Evolutionary conservation across 2,888 invertebrate species (phyloP).

Genomic region (Drosophila multiciliata): DNA sequence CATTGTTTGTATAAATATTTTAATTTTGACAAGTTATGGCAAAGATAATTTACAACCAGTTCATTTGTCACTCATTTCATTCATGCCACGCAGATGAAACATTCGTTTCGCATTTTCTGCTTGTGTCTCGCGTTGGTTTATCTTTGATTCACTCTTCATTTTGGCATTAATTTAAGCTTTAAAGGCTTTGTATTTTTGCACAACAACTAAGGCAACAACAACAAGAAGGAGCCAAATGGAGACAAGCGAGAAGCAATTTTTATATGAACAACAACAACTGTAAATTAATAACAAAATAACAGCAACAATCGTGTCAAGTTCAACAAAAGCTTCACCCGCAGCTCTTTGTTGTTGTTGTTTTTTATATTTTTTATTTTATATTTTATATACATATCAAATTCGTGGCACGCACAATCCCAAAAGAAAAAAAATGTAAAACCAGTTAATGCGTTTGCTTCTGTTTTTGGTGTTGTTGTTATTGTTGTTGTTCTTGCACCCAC

Average conservation of each 20-base stretch:
- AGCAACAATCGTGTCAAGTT: slow-evolving; percentile 73
- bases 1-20: not conserved
- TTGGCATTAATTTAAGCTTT: slow-evolving; percentile 60
- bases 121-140: slow-evolving; percentile 15
- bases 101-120: slow-evolving; percentile 16
- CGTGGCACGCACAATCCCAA: slow-evolving; percentile 63
- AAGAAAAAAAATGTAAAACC: slow-evolving; percentile 53
- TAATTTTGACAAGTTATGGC: not conserved
- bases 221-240: slow-evolving; percentile 3
- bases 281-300: slow-evolving; percentile 27
- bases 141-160: slow-evolving; percentile 19
- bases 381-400: slow-evolving; percentile 49
- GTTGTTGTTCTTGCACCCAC: slow-evolving; percentile 63
- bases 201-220: slow-evolving; percentile 51
- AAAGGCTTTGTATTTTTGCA: slow-evolving; percentile 68
- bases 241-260: slow-evolving; percentile 46
- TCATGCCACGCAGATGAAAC: slow-evolving; percentile 14
- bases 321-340: slow-evolving; percentile 74
- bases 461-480: slow-evolving; percentile 16
- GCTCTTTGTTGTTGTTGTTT: slow-evolving; percentile 38
- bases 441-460: slow-evolving; percentile 66
- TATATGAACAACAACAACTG: slow-evolving; percentile 28
- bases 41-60: not conserved
- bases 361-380: slow-evolving; percentile 26
- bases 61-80: slow-evolving; percentile 12